phyloP scores from a whole-genome alignment of 2,113 vertebrate genomes.

The Corapipo altera region DNA sequence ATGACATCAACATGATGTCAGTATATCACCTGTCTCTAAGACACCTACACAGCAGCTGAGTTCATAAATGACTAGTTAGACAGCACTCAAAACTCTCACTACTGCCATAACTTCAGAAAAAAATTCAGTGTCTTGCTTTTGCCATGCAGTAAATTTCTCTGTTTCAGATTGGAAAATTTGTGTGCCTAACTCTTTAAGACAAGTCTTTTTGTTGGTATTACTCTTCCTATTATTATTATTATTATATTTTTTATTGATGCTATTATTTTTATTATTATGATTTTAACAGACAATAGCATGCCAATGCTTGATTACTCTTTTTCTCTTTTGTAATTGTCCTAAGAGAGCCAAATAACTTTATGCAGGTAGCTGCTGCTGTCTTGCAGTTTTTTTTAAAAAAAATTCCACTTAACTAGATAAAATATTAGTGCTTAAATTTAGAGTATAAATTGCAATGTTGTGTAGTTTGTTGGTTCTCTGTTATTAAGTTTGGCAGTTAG shows the following conservation, averaged over 20 bases:
- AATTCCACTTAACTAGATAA: neutral
- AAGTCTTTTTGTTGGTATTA: neutral
- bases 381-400: neutral
- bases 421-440: neutral
- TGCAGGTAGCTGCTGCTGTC: neutral
- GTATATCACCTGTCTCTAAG: neutral
- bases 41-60: neutral
- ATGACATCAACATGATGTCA: neutral
- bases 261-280: neutral
- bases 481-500: neutral
- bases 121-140: neutral
- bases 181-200: neutral
- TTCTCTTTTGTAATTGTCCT: neutral
- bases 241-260: neutral
- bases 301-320: neutral
- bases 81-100: neutral
- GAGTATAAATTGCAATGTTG: neutral
- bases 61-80: neutral
- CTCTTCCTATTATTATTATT: neutral
- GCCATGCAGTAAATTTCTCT: neutral
- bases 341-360: neutral
- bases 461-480: neutral
- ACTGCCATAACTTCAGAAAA: neutral
- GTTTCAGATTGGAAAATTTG: neutral
- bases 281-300: neutral